Percentiles rank a stretch among this genome's conserved stretches.
These are phyloP conservation scores for Myoxocephalus aenaeus DNA, from an alignment of 2,797 vertebrate species.

Conservation along the genomic window DNA sequence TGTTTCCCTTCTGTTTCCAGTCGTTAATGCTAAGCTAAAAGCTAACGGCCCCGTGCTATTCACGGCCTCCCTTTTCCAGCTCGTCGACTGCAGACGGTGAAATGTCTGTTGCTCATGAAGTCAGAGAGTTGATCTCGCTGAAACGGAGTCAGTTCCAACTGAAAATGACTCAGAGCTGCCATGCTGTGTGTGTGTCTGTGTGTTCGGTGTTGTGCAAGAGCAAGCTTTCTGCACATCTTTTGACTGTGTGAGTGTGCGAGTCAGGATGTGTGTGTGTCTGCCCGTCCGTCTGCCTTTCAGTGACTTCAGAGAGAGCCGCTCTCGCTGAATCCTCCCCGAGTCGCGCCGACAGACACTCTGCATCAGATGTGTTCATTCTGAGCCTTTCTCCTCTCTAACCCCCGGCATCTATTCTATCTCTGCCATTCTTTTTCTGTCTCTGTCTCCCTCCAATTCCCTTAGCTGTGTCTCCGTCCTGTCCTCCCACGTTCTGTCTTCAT, in stretches of 20 bases:
- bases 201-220: constrained; percentile 47
- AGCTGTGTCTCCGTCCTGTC: constrained; percentile 3
- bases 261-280: constrained; percentile 8
- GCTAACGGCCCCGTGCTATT: neutral
- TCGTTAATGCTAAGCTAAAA: constrained; percentile 2
- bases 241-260: constrained; percentile 19
- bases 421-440: neutral
- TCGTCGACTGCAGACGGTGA: constrained; percentile 10
- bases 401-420: neutral
- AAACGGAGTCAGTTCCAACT: constrained; percentile 32
- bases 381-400: constrained; percentile 24
- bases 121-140: constrained; percentile 34
- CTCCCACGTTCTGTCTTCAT: constrained; percentile 33
- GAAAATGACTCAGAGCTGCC: constrained; percentile 59
- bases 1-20: neutral
- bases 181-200: constrained; percentile 24
- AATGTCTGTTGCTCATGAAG: constrained; percentile 42
- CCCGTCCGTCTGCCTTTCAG: constrained; percentile 25
- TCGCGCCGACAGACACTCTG: constrained; percentile 39
- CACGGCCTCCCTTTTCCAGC: neutral
- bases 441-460: constrained; percentile 1
- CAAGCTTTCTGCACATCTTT: constrained; percentile 15
- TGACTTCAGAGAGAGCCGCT: constrained; percentile 50
- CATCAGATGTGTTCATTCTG: constrained; percentile 49
- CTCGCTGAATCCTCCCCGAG: constrained; percentile 19